Evolutionary conservation across 2,888 invertebrate species (phyloP), one percentile per base, ranked within the genome.

Genomic region (Tromatobia lineatoria): DNA sequence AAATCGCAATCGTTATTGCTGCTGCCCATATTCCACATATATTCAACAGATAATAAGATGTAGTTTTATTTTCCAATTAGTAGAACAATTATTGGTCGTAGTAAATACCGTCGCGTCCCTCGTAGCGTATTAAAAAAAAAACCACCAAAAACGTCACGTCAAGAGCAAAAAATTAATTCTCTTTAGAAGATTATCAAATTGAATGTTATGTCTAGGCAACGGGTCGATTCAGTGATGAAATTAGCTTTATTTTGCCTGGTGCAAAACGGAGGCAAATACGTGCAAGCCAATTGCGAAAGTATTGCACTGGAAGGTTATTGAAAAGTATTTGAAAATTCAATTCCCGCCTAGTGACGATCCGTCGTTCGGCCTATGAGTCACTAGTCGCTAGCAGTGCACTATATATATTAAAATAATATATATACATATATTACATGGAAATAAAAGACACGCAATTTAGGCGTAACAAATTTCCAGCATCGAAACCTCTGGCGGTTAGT

Each of bases 321-420:
- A 64, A 38, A 64, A n/a, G 7, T 61, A 61, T n/a, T n/a, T n/a
- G 38, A 61, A 38, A 38, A 38, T 42, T 38, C 38, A 29, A 57
- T 59, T 67, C 42, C 80, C 78, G 82, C 82, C 85, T 87, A 88
- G 85, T 86, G 64, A 75, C 66, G 79, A 83, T 71, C 69, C 80
- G 81, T 88, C 71, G 76, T 87, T 88, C 85, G 87, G 89, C 89
- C 88, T 90, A 90, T 77, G 76, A 82, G 79, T 88, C 79, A 71
- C 78, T 75, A 83, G 61, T 57, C 47, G 54, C 64, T 66, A 57
- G 23, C 45, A 73, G 38, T 42, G 71, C 54, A 71, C 54, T 71
- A 71, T 71, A 54, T 47, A 64, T 42, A 34, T 34, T 18, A n/a
- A 10, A n/a, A 61, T 20, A 45, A 57, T 38, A 34, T 59, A 59